phyloP scores from a whole-genome alignment of 2,888 invertebrate genomes.

The Podotricha telesiphe region DNA sequence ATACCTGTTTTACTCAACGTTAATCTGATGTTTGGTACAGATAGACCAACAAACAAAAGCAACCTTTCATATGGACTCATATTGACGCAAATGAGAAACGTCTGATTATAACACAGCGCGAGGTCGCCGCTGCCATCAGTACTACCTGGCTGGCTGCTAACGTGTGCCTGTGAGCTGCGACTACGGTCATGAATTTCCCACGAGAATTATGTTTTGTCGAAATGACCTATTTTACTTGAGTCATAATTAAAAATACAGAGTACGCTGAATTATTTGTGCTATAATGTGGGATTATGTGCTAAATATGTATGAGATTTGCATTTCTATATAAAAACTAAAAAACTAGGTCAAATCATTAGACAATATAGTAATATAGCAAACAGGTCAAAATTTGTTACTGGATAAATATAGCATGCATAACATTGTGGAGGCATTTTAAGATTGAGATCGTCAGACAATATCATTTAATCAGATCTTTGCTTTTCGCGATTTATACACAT shows the following conservation, averaged over 20 bases:
- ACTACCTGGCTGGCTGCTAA: not conserved
- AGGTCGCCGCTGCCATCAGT: not conserved
- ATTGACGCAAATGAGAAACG: constrained; percentile 5
- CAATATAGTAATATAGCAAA: not conserved
- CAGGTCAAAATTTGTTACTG: no score
- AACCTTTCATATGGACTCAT: not conserved
- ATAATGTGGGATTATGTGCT: not conserved
- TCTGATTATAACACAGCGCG: constrained; percentile 10
- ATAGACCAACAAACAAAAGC: not conserved
- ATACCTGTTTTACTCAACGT: not conserved
- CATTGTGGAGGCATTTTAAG: no score
- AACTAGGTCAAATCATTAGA: not conserved
- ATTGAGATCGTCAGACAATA: no score
- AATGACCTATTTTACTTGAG: constrained; percentile 19
- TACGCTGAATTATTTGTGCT: not conserved
- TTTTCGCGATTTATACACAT: no score
- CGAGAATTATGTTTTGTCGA: constrained; percentile 22
- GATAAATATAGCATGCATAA: no score
- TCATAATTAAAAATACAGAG: constrained; percentile 12
- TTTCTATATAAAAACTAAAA: not conserved
- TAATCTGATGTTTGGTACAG: not conserved
- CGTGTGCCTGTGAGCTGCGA: not conserved
- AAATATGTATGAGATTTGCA: not conserved
- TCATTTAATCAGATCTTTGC: no score
- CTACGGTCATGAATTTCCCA: constrained; percentile 12